Evolutionary conservation across 2,888 invertebrate species (phyloP).

Genomic region (Ormyrus thymus): DNA sequence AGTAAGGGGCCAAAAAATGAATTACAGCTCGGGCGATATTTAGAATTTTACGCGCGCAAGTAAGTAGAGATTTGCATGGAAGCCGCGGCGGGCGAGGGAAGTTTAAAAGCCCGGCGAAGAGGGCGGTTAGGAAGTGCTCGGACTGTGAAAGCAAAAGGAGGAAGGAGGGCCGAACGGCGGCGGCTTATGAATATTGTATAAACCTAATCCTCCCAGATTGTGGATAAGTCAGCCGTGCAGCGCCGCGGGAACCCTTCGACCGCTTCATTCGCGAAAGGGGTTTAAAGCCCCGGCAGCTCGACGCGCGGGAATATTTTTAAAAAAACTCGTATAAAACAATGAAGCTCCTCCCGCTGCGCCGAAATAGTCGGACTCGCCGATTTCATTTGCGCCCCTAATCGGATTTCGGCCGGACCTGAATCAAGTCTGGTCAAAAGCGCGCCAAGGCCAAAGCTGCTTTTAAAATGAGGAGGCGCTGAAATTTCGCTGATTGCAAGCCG

Average conservation of each 20-base stretch:
- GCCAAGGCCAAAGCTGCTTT: neutral
- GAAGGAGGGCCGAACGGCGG: conserved; percentile 56
- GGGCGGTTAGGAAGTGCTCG: conserved; percentile 52
- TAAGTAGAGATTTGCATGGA: conserved; percentile 46
- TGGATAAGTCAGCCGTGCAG: conserved; percentile 68
- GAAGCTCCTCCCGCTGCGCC: neutral
- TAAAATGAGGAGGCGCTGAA: conserved; percentile 13
- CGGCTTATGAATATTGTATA: conserved; percentile 72
- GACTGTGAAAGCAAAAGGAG: conserved; percentile 40
- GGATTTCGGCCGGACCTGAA: conserved; percentile 22
- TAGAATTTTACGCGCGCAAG: conserved; percentile 44
- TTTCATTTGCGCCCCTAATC: conserved; percentile 31
- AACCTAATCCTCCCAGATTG: conserved; percentile 71
- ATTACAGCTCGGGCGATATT: conserved; percentile 34
- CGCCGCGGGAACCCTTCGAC: conserved; percentile 46
- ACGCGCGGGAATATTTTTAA: conserved; percentile 41
- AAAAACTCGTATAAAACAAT: conserved; percentile 33
- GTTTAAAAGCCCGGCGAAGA: conserved; percentile 16
- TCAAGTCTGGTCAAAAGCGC: conserved; percentile 8
- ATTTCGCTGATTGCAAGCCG: conserved; percentile 24
- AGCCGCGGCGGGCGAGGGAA: neutral
- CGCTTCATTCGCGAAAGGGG: conserved; percentile 60
- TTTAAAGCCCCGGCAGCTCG: conserved; percentile 55
- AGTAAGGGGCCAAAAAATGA: conserved; percentile 38
- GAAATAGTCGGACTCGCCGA: conserved; percentile 25